Evolutionary conservation across 2,888 invertebrate species (phyloP), one percentile per base, ranked within the genome.

Genomic region (Tholera decimalis): DNA sequence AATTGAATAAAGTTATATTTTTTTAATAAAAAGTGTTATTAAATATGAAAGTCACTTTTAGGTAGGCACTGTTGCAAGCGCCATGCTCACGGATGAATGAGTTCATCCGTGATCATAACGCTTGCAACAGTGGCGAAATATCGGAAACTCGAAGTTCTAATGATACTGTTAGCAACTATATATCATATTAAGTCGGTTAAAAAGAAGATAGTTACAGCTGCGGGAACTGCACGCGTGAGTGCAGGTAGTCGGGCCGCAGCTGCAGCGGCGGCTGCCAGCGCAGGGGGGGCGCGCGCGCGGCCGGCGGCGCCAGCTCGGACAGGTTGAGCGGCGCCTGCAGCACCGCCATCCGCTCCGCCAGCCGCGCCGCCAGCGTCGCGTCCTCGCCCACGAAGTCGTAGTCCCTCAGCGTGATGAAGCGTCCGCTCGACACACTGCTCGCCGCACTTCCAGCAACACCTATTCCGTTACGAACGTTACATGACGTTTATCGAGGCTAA

Each of bases 311-410:
- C 20, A 20, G 11, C 8, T 41, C 56, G 8, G 53, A 8, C 22
- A 43, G n/a, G 35, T 37, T 9, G 8, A 47, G 33, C 2, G 44
- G 41, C 0, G 30, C 35, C 41, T 44, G 56, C 15, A 67, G 30
- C 18, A 47, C 4, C 3, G 41, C 33, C 43, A 73, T 28, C 4
- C 83, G 73, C 28, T 58, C 53, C 0, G 53, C 50, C 56, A 83
- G 69, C 58, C 49, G 43, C 0, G 30, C 35, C 28, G 13, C 11
- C 51, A 83, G 56, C 44, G 26, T 53, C 54, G 22, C 13, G 62
- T 83, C 83, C 44, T 74, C 76, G 22, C 83, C 83, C 20, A 66
- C 69, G 54, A 82, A 80, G 54, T 75, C 59, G 5, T 46, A 44
- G 44, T 83, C 83, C 11, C 62, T 24, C 28, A 69, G 26, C 7